phyloP scores from a whole-genome alignment of 2,888 invertebrate genomes.

The Mesodorylaimus sp. region DNA sequence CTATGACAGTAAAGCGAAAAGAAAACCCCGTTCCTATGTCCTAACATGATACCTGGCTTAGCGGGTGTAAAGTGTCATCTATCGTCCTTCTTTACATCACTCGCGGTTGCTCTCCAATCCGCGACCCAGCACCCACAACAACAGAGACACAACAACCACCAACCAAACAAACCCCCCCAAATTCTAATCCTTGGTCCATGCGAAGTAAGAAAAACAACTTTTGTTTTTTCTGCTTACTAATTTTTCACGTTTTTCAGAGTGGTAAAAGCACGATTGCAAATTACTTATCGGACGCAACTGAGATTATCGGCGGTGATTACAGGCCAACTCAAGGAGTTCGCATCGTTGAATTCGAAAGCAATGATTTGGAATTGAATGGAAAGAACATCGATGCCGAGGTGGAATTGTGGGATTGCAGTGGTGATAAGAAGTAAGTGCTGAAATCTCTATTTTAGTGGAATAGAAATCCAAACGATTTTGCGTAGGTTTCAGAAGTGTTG shows the following conservation, averaged over 20 bases:
- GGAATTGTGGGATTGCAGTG: conserved; percentile 61
- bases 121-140: too few species aligned
- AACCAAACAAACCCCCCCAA: too few species aligned
- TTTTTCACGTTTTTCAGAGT: conserved; percentile 37
- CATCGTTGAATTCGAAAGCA: conserved; percentile 55
- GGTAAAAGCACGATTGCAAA: conserved; percentile 53
- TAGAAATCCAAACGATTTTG: too few species aligned
- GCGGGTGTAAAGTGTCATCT: too few species aligned
- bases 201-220: neutral
- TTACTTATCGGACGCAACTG: conserved; percentile 51
- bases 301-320: conserved; percentile 40
- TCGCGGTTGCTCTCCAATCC: too few species aligned
- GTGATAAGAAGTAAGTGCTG: conserved; percentile 46
- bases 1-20: too few species aligned
- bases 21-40: too few species aligned
- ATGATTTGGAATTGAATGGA: conserved; percentile 43
- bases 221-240: neutral
- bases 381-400: conserved; percentile 46
- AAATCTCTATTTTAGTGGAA: too few species aligned
- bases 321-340: conserved; percentile 50
- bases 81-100: too few species aligned
- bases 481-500: conserved; percentile 58
- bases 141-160: too few species aligned
- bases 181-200: conserved; percentile 10
- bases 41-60: too few species aligned